Conservation (phyloP, 2,797 vertebrate genomes). For the Ptychadena robeensis region DNA sequence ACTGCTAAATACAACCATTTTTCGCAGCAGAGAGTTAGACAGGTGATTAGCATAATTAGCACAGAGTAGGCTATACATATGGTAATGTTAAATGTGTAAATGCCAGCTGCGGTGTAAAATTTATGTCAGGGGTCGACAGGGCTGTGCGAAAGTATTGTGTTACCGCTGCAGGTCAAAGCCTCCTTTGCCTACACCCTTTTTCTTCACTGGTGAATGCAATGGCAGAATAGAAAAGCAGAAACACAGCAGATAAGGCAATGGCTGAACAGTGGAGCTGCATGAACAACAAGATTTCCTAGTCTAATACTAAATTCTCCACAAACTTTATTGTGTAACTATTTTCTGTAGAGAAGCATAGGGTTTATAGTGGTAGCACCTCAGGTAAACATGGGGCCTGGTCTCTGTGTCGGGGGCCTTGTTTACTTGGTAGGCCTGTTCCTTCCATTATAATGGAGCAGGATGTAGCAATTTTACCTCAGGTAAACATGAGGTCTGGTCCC, state of each 20-base stretch:
- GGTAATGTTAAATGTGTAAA: conserved; percentile 92
- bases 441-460: no score
- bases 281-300: background rate
- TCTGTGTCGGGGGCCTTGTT: no score
- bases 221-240: conserved; percentile 79
- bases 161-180: conserved; percentile 89
- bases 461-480: no score
- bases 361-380: no score
- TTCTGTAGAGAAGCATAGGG: no score
- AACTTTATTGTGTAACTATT: background rate
- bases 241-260: conserved; percentile 82
- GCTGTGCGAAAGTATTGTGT: conserved; percentile 87
- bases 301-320: background rate
- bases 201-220: conserved; percentile 79
- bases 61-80: conserved; percentile 96
- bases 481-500: no score
- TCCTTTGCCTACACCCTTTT: conserved; percentile 78
- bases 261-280: conserved; percentile 73
- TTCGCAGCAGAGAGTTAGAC: conserved; percentile 91
- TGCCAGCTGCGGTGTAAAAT: conserved; percentile 98
- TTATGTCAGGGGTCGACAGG: conserved; percentile 91
- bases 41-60: conserved; percentile 99
- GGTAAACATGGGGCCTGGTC: no score
- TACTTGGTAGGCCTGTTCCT: no score
- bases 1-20: conserved; percentile 99